These are phyloP conservation scores for Standfussiana lucernea DNA, from an alignment of 2,888 invertebrate species.

Conservation along the genomic window DNA sequence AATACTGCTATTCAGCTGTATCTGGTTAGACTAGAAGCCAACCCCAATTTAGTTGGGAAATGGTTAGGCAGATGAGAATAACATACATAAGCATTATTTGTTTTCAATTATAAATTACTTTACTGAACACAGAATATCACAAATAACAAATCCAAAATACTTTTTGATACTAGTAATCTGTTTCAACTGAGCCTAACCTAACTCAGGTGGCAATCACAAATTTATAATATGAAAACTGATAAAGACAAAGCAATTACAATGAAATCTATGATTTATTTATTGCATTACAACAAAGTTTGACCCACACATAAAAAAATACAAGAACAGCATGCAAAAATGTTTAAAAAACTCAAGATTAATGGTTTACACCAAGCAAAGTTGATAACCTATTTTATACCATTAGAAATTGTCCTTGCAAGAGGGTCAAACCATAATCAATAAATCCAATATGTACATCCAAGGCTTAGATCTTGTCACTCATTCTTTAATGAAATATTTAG, in stretches of 20 bases:
- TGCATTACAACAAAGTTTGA: constrained; percentile 2
- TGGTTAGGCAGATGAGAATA: background rate
- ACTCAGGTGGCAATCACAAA: background rate
- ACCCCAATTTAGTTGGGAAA: background rate
- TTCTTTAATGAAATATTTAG: background rate
- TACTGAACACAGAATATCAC: background rate
- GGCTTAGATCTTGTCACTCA: background rate
- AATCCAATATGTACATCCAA: constrained; percentile 10
- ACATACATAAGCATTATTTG: background rate
- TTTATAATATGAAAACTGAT: background rate
- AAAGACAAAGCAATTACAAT: background rate
- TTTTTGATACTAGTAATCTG: background rate
- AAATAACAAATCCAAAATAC: background rate
- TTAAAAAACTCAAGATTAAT: background rate
- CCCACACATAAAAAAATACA: background rate
- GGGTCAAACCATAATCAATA: constrained; percentile 15
- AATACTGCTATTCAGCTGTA: background rate
- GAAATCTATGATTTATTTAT: background rate
- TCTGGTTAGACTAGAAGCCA: background rate
- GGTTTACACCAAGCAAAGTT: background rate
- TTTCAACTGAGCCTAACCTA: constrained; percentile 4
- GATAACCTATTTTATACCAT: background rate
- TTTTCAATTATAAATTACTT: background rate
- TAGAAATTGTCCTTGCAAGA: background rate
- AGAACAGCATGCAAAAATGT: background rate